phyloP scores from a whole-genome alignment of 2,113 vertebrate species.

The Pelecanus crispus region DNA sequence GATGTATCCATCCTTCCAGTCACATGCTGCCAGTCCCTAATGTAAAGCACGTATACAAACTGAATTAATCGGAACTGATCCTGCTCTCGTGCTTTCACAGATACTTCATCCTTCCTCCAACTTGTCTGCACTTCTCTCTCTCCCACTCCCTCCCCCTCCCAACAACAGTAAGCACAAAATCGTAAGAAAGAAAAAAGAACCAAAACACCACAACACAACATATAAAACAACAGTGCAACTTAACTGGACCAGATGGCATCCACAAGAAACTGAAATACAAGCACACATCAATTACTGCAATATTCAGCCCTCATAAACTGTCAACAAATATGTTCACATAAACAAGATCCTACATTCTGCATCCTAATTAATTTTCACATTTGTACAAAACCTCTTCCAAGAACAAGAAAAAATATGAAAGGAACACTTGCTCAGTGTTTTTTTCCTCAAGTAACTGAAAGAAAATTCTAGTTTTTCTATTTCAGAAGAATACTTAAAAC shows the following conservation, averaged over 20 bases:
- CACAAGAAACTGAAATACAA: conserved; percentile 27
- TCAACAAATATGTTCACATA: conserved; percentile 51
- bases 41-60: not conserved
- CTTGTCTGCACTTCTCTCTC: not conserved
- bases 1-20: not conserved
- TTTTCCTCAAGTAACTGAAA: not conserved
- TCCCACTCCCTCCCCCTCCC: conserved; percentile 3
- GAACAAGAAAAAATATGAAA: not conserved
- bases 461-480: not conserved
- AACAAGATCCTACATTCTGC: conserved; percentile 22
- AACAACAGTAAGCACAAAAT: not conserved
- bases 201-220: not conserved
- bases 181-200: not conserved
- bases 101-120: conserved; percentile 3
- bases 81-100: not conserved
- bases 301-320: conserved; percentile 35
- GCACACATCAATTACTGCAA: conserved; percentile 32
- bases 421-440: not conserved
- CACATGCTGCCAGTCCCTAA: not conserved
- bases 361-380: conserved; percentile 44
- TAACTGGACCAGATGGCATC: conserved; percentile 28
- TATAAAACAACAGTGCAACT: conserved; percentile 16
- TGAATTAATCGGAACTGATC: not conserved
- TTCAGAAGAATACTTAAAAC: not conserved
- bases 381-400: conserved; percentile 15